These are phyloP conservation scores for Aplysia californica DNA, from an alignment of 1,140 invertebrate species.

Conservation along the genomic window DNA sequence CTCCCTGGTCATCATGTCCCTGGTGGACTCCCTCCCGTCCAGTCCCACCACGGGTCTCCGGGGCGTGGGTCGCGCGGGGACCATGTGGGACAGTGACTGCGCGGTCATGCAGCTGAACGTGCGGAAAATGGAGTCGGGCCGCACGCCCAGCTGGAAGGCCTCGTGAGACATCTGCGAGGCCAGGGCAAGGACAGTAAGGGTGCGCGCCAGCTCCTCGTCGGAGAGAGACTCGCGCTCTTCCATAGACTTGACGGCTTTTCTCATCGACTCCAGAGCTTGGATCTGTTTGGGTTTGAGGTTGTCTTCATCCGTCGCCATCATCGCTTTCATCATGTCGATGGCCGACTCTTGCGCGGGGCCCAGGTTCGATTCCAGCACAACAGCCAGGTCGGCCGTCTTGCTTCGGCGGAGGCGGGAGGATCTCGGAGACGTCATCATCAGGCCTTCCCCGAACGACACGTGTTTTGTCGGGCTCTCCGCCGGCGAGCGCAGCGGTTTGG, in stretches of 20 bases:
- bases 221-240: conserved; percentile 29
- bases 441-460: too few relatives aligned
- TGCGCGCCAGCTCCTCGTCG: conserved; percentile 41
- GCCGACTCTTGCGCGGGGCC: conserved; percentile 19
- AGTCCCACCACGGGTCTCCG: background rate
- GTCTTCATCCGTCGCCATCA: conserved; percentile 39
- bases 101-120: conserved; percentile 40
- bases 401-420: too few relatives aligned
- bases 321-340: conserved; percentile 40
- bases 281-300: conserved; percentile 42
- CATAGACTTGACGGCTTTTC: conserved; percentile 34
- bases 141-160: conserved; percentile 44
- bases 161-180: conserved; percentile 54
- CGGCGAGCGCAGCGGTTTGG: background rate
- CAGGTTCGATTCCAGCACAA: conserved; percentile 8
- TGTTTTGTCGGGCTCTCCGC: background rate
- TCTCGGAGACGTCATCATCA: too few relatives aligned
- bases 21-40: background rate
- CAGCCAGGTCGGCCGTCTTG: conserved; percentile 3
- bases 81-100: conserved; percentile 33
- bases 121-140: conserved; percentile 50
- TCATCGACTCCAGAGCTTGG: conserved; percentile 41
- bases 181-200: conserved; percentile 49
- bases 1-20: conserved; percentile 2
- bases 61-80: background rate